Evolutionary conservation across 2,888 invertebrate species (phyloP).

Genomic region (Halictus ligatus): DNA sequence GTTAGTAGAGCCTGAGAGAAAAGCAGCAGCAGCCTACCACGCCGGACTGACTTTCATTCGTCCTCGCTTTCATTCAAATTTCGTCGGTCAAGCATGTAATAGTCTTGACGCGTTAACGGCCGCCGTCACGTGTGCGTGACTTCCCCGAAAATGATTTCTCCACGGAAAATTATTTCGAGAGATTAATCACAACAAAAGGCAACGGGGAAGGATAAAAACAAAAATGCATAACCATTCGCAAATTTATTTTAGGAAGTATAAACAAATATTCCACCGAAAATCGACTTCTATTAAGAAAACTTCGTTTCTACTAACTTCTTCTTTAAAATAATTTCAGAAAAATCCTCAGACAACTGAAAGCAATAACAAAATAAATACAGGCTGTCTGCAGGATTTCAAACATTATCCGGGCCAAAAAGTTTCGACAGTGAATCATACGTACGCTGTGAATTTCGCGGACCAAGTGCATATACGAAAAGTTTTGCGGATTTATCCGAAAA

Average conservation of each 20-base stretch:
- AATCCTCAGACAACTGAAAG: background rate
- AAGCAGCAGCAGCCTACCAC: constrained; percentile 51
- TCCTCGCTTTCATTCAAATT: constrained; percentile 2
- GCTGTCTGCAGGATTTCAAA: background rate
- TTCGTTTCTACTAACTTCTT: background rate
- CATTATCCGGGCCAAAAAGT: background rate
- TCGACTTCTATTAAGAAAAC: background rate
- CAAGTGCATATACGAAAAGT: background rate
- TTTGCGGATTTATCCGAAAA: background rate
- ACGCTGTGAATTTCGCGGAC: background rate
- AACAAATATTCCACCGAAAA: background rate
- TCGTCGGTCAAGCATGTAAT: constrained; percentile 7
- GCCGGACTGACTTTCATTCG: constrained; percentile 47
- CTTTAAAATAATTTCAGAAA: background rate
- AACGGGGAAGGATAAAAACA: no score
- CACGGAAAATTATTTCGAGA: background rate
- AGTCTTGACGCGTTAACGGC: background rate
- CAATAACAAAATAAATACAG: background rate
- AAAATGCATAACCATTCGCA: no score
- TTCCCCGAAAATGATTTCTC: no score
- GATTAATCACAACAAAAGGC: background rate
- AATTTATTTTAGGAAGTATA: no score
- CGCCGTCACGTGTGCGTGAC: background rate
- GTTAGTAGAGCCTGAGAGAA: constrained; percentile 26
- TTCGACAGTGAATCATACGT: background rate